These are phyloP conservation scores for Lytechinus pictus DNA, from an alignment of 35 echinoderm and acorn worm genomes.

Conservation along the genomic window DNA sequence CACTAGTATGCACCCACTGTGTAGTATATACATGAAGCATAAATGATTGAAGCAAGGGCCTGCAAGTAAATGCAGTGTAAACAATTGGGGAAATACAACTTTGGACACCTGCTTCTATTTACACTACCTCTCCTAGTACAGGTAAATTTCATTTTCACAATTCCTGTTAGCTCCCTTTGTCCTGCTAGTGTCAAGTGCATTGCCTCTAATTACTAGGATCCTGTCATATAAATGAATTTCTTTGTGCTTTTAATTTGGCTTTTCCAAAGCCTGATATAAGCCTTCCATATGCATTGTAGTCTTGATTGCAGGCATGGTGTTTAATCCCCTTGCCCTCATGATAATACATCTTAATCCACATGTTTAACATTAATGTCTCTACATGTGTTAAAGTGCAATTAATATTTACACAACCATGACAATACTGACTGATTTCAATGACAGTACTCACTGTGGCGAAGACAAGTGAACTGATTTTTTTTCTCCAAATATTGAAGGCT, in stretches of 20 bases:
- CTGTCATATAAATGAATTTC: neutral
- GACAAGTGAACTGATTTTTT: neutral
- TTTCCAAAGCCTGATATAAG: neutral
- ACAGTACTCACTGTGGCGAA: neutral
- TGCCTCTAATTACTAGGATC: neutral
- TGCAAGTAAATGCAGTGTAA: conserved; percentile 44
- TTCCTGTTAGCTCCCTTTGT: conserved; percentile 42
- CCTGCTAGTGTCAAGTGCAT: conserved; percentile 24
- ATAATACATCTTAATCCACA: neutral
- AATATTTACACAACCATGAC: too few species aligned
- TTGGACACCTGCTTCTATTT: conserved; percentile 52
- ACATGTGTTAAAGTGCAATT: neutral
- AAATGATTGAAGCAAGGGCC: neutral
- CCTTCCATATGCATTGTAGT: neutral
- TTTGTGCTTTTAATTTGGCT: conserved; percentile 34
- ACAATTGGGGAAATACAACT: conserved; percentile 37
- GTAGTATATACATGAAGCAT: neutral
- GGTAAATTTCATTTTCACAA: conserved; percentile 47
- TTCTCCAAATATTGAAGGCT: too few species aligned
- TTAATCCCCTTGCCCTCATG: neutral
- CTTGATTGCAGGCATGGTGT: neutral
- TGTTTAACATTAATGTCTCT: neutral
- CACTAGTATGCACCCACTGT: neutral
- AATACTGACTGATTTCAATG: neutral
- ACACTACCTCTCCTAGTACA: conserved; percentile 21